Percentiles rank a stretch among this genome's conserved stretches.
Evolutionary conservation across 2,113 vertebrate species (phyloP).

Genomic region (Ginglymostoma cirratum): DNA sequence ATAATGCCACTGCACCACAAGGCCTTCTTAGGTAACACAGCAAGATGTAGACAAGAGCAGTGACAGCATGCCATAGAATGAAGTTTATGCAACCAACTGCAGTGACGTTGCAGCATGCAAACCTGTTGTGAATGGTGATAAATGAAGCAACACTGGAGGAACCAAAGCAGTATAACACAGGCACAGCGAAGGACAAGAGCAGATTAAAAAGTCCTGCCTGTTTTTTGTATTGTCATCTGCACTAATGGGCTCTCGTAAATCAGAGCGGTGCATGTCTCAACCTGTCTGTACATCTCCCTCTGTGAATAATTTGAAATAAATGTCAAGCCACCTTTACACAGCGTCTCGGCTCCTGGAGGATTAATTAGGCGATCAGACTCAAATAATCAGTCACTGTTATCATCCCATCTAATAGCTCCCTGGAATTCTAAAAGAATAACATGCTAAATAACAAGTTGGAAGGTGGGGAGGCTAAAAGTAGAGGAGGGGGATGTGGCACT

Average conservation of each 20-base stretch:
- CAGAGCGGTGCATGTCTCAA: not conserved
- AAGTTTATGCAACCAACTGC: not conserved
- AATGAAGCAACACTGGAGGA: not conserved
- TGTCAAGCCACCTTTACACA: not conserved
- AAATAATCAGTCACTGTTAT: not conserved
- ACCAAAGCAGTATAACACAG: not conserved
- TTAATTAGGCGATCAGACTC: not conserved
- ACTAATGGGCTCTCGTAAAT: not conserved
- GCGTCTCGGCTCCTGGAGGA: not conserved
- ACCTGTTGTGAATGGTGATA: not conserved
- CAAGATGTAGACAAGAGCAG: not conserved
- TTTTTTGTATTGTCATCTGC: not conserved
- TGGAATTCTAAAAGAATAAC: not conserved
- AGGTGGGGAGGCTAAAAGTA: not conserved
- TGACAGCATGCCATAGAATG: not conserved
- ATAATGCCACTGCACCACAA: too few species aligned
- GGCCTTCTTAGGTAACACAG: too few species aligned
- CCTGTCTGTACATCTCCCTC: not conserved
- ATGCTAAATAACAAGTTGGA: not conserved
- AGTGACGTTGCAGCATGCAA: not conserved
- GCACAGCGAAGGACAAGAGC: not conserved
- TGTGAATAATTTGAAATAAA: slow-evolving; percentile 30
- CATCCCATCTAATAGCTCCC: not conserved
- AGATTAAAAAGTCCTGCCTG: not conserved
- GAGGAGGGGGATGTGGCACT: not conserved